Evolutionary conservation across 2,113 vertebrate species (phyloP).

Genomic region (Sinocyclocheilus grahami): DNA sequence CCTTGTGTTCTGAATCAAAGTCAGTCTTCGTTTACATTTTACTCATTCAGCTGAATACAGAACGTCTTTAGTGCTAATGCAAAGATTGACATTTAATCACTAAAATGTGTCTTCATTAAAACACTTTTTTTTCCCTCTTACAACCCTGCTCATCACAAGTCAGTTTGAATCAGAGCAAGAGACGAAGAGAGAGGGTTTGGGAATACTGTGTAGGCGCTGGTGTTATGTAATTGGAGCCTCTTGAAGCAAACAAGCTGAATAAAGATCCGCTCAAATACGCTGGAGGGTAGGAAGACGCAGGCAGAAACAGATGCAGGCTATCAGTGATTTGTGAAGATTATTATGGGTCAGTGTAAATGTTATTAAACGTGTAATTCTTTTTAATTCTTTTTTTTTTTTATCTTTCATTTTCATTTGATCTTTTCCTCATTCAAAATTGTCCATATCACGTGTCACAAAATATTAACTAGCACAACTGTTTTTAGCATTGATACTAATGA

Average conservation of each 20-base stretch:
- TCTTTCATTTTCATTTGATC: not conserved
- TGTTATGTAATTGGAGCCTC: conserved; percentile 50
- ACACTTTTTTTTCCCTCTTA: not conserved
- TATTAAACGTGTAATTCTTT: not conserved
- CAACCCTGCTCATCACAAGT: not conserved
- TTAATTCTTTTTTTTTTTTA: not conserved
- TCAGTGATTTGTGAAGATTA: not conserved
- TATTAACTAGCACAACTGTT: not conserved
- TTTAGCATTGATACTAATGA: not conserved
- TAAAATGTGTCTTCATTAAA: conserved; percentile 16
- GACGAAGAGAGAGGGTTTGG: not conserved
- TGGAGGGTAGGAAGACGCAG: not conserved
- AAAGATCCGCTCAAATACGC: conserved; percentile 21
- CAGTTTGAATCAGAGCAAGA: not conserved
- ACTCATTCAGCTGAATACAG: not conserved
- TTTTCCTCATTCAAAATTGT: not conserved
- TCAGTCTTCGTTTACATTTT: conserved; percentile 5
- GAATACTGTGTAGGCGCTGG: conserved; percentile 29
- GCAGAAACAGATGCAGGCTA: conserved; percentile 6
- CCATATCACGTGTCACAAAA: not conserved
- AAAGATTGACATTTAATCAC: not conserved
- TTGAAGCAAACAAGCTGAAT: conserved; percentile 40
- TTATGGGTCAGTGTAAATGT: not conserved
- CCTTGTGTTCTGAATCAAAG: not conserved
- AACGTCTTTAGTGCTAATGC: not conserved